These are phyloP conservation scores for Uropetala carovei DNA, from an alignment of 2,888 invertebrate genomes.

Conservation along the genomic window DNA sequence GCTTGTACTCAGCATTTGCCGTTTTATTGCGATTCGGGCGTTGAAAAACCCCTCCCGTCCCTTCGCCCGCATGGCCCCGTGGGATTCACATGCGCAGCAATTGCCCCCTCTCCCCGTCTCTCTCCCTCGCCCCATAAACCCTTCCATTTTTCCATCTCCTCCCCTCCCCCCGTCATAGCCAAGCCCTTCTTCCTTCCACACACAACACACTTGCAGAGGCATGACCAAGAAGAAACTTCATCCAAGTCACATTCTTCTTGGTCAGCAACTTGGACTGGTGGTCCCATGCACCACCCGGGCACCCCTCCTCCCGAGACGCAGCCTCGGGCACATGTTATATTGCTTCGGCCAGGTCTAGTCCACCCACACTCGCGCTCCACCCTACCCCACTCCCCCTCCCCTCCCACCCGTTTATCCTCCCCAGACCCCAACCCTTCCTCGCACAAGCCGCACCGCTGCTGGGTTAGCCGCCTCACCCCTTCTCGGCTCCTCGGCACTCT, in stretches of 20 bases:
- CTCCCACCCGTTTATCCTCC: background rate
- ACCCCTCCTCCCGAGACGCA: conserved; percentile 24
- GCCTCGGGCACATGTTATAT: conserved; percentile 56
- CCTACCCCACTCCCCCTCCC: background rate
- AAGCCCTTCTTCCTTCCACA: background rate
- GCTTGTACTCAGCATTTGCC: background rate
- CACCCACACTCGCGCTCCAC: background rate
- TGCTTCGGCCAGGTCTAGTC: conserved; percentile 33
- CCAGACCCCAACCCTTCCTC: background rate
- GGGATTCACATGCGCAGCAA: too few relatives aligned
- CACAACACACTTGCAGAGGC: conserved; percentile 27
- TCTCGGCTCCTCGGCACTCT: background rate
- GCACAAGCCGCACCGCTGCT: too few relatives aligned
- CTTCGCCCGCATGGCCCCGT: background rate
- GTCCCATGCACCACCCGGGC: background rate
- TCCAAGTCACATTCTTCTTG: conserved; percentile 64
- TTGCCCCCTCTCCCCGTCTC: too few relatives aligned
- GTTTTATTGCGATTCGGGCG: background rate
- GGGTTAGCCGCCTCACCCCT: background rate
- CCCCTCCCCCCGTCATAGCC: conserved; percentile 9
- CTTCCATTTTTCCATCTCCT: background rate
- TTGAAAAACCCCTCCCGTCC: background rate
- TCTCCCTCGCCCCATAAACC: background rate
- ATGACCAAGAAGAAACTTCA: conserved; percentile 50
- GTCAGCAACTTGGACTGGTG: conserved; percentile 39